Evolutionary conservation across 2,888 invertebrate species (phyloP), one percentile per base, ranked within the genome.

Genomic region (Agrochola circellaris): DNA sequence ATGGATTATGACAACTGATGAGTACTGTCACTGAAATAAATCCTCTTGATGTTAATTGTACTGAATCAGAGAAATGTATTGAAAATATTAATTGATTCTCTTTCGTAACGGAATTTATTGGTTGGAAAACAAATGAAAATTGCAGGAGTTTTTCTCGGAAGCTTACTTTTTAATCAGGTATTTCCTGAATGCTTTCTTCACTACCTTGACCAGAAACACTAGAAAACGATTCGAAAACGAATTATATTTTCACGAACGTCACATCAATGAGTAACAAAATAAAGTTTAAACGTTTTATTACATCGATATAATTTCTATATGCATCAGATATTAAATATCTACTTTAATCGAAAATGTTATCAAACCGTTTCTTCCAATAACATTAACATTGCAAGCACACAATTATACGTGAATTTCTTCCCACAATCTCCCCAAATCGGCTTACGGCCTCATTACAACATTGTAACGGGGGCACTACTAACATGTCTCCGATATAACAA

Each of bases 381-480:
- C 45, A 62, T 23, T 60, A 66, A 54, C 42, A 60, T 20, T 60
- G 26, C 30, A 26, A 66, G 17, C 64, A 68, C 34, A 68, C 38
- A 68, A 65, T 26, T 58, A 76, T 58, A 70, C 58, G 38, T 54
- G 66, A 23, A 64, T 61, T 38, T 56, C 54, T 69, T n/a, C 26
- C 77, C 75, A 65, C 60, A 82, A 72, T 69, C 56, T 30, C 38
- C 11, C 9, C 20, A 62, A 83, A 82, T 83, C 75, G 68, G 79
- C 79, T 83, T 82, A 83, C 48, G 77, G n/a, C n/a, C 73, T 84
- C 87, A 81, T 82, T 82, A 83, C 73, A 72, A 23, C 51, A 45
- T n/a, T 72, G 65, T 82, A 76, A 64, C 72, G 23, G 65, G 58
- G 42, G 51, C 73, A 60, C 72, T 58, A 69, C 77, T 76, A 75